These are phyloP conservation scores for Gobiocypris rarus DNA, from an alignment of 2,113 vertebrate species.

Conservation along the genomic window DNA sequence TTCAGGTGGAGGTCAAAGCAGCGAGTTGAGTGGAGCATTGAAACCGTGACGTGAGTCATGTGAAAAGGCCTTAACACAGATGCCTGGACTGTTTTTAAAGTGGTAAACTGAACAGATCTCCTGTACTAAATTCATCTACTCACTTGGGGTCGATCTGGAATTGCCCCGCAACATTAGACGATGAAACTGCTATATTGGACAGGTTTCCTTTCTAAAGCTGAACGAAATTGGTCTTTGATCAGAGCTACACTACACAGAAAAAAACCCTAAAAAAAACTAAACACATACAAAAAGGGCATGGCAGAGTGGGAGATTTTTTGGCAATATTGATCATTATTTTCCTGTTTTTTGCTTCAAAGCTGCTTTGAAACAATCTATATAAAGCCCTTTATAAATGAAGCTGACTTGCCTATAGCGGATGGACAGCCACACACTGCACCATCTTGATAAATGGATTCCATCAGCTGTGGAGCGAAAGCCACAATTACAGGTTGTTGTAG, in stretches of 20 bases:
- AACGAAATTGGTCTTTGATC: neutral
- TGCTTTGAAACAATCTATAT: no score
- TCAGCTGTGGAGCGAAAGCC: conserved; percentile 27
- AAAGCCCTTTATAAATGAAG: no score
- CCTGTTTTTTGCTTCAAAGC: no score
- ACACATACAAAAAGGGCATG: neutral
- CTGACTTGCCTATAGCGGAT: neutral
- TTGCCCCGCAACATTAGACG: neutral
- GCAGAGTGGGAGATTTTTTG: neutral
- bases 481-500: conserved; percentile 53
- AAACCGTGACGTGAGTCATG: neutral
- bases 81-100: neutral
- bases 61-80: conserved; percentile 4
- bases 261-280: neutral
- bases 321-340: no score
- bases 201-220: neutral
- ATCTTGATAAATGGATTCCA: conserved; percentile 27
- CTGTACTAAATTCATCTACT: conserved; percentile 6
- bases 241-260: neutral
- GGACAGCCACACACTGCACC: neutral
- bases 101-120: conserved; percentile 5
- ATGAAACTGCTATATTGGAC: neutral
- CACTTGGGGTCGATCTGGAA: neutral
- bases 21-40: neutral
- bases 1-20: conserved; percentile 1